Conservation (phyloP, 2,797 vertebrate species). For the Borostomias antarcticus region DNA sequence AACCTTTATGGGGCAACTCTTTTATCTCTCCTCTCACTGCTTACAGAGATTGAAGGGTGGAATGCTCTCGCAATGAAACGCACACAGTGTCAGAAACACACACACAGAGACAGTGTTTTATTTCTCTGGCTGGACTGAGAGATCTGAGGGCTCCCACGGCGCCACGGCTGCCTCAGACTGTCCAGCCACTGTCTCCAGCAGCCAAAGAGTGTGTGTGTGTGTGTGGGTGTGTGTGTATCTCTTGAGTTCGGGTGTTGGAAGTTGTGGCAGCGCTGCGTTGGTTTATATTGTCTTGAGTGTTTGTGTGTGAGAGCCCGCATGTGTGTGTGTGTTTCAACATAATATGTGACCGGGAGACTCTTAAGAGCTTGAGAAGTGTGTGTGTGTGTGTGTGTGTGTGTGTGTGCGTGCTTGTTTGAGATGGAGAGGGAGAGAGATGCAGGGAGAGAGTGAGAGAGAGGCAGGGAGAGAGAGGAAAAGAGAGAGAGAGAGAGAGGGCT, state of each 20-base stretch:
- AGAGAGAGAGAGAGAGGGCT: constrained; percentile 4
- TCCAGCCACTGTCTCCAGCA: constrained; percentile 33
- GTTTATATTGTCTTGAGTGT: background rate
- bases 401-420: background rate
- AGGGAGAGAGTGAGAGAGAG: background rate
- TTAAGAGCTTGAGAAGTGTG: background rate
- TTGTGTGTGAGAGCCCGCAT: background rate
- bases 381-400: background rate
- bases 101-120: constrained; percentile 20
- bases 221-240: background rate
- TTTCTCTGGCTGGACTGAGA: constrained; percentile 21
- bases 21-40: constrained; percentile 42
- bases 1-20: constrained; percentile 39
- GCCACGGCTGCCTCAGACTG: constrained; percentile 27
- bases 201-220: constrained; percentile 21
- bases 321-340: background rate
- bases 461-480: background rate
- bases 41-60: constrained; percentile 18
- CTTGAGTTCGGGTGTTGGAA: constrained; percentile 8
- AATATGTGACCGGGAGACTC: background rate
- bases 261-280: background rate
- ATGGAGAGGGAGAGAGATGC: background rate
- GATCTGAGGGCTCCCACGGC: constrained; percentile 40
- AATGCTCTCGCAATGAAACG: constrained; percentile 25
- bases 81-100: constrained; percentile 13